These are phyloP conservation scores for Nycticebus coucang DNA, from an alignment of 2,113 vertebrate genomes.

Conservation along the genomic window DNA sequence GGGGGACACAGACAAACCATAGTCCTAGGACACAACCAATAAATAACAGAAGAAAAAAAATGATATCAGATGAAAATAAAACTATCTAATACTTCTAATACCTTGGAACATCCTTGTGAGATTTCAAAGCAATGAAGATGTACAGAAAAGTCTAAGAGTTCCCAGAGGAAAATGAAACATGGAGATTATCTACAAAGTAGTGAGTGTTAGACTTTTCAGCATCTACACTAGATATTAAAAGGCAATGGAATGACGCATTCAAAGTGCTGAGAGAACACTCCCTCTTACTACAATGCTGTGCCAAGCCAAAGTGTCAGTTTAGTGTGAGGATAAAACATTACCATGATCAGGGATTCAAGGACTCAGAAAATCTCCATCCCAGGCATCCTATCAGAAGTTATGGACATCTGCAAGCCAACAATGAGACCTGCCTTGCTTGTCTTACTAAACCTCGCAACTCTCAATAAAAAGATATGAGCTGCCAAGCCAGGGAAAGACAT, in stretches of 20 bases:
- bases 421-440: not conserved
- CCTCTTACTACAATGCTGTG: not conserved
- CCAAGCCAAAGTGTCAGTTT: not conserved
- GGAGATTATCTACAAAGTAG: constrained; percentile 18
- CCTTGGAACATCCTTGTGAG: not conserved
- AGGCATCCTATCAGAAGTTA: not conserved
- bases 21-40: not conserved
- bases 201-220: not conserved
- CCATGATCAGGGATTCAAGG: not conserved
- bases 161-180: constrained; percentile 8
- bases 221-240: not conserved
- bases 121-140: constrained; percentile 2
- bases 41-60: not conserved
- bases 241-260: not conserved
- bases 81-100: not conserved
- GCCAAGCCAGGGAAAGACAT: not conserved
- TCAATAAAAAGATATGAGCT: constrained; percentile 30
- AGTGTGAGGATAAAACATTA: not conserved
- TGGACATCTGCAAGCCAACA: not conserved
- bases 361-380: not conserved
- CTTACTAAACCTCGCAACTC: not conserved
- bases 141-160: not conserved
- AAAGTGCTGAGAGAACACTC: not conserved
- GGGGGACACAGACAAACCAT: not conserved
- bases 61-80: not conserved